Evolutionary conservation across 92 coral and sea anemone species (phyloP), one percentile per base, ranked within the genome.

Genomic region (Umimayanthus kanabou): DNA sequence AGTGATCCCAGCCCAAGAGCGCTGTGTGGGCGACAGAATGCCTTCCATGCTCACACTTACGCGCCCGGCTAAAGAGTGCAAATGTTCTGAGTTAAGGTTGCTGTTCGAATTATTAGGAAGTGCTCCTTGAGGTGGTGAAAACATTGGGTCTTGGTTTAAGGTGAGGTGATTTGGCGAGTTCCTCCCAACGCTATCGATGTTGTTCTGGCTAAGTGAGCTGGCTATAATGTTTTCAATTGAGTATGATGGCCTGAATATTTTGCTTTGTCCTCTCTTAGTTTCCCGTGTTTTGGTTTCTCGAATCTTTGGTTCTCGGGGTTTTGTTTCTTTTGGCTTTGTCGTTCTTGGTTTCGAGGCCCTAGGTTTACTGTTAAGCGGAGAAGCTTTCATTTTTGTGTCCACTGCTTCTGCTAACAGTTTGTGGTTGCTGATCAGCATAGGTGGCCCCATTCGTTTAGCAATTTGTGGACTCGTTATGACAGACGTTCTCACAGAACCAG

Each of bases 61-160:
- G 10, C 75, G 89, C 37, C 37, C 37, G 11, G 90, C 33, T 0
- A 92, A 90, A 37, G 95, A 89, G 81, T 92, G 98, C 33, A 97
- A 88, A 55, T 88, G 99, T 79, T 90, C 97, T 3, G 96, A 81
- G 20, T 86, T 92, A 33, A 96, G 82, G 90, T 92, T 95, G 42
- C 99, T 94, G 88, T 95, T 94, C 29, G 94, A 43, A 79, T 77
- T 92, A 29, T 88, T 87, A 28, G 89, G 78, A 28, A 92, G 82
- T 87, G 93, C 89, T 80, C 86, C 92, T 53, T 95, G 96, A 1
- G 98, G 92, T 3, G 94, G 92, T 25, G 98, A 95, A 87, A 95
- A 93, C 98, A 95, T 95, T 29, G 98, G 98, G 87, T 95, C 98
- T 80, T 92, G 90, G 88, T 82, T 93, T 39, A 95, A 85, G 1